Evolutionary conservation across 2,797 vertebrate genomes (phyloP), one percentile per base, ranked within the genome.

Genomic region (Enteromius radiatus): DNA sequence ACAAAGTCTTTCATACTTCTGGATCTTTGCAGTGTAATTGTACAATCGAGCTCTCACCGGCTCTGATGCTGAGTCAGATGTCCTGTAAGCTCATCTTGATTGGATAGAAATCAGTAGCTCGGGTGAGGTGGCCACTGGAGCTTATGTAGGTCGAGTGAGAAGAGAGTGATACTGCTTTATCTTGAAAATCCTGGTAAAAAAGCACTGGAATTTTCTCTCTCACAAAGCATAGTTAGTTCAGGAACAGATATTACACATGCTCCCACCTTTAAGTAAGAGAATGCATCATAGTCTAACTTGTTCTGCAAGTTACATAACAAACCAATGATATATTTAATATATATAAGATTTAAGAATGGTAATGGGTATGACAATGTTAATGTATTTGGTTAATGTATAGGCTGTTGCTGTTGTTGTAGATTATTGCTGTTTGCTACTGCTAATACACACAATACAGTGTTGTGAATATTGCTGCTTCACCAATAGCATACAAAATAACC

Each of bases 81-180:
- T 76, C 68, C 47, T 19, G 9, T 67, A 76, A 76, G 38, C 36
- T 76, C 36, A 82, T 69, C 36, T 71, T 69, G 61, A 76, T 81
- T 15, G 56, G 71, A 82, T 54, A 19, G 45, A 75, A 69, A 68
- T 76, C 81, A 69, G 73, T 4, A 54, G 80, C 45, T 74, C 49
- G 43, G 9, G 8, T 52, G 69, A 81, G 56, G 21, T 75, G 15
- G 15, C 59, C 5, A 43, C 11, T 76, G 33, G 1, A 38, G 21
- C 31, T 74, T 54, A 81, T 52, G 43, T 52, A 41, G 70, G 59
- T 65, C 23, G 54, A 33, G 49, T 14, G 52, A 43, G 15, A 75
- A 64, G 69, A 82, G 33, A 28, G 19, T 41, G 59, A 74, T 73
- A 64, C 15, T 36, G 54, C 41, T 80, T 74, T n/a, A 74, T 74